Evolutionary conservation across 2,888 invertebrate species (phyloP), one percentile per base, ranked within the genome.

Genomic region (Odontothrips loti): DNA sequence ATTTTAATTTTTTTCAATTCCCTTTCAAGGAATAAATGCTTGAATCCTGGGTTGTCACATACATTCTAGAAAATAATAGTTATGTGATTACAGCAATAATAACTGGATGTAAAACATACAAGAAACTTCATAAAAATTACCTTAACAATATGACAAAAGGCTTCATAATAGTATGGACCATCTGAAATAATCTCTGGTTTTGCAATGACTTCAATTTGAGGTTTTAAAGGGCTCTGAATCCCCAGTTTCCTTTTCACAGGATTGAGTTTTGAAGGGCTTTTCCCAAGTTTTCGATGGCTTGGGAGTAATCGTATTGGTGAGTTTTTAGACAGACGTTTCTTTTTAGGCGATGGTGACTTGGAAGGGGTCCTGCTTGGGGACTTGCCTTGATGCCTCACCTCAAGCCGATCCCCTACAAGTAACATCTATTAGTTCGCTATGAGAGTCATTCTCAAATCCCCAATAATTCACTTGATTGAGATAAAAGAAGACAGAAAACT

Each of bases 121-220:
- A 9, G 23, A 11, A 75, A 0, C 27, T 8, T 75, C 10, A 27
- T 27, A 27, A 27, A 27, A 23, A 6, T 27, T 8, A 75, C 68
- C 68, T 27, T 75, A 1, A 75, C 23, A n/a, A 75, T 75, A 9
- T 23, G 23, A 10, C 68, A 27, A 27, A 75, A 75, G 1, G 68
- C 68, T 75, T 75, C 68, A 23, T 75, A 75, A 27, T 75, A 75
- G 12, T 75, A 75, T 12, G 68, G 68, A 27, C 68, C 68, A n/a
- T 75, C 68, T 58, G 58, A n/a, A 6, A 58, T 58, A 58, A 58
- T 15, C 58, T 58, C 58, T 58, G 17, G 17, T 2, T 58, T 58
- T 43, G 34, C 6, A 43, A 43, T 43, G 3, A 43, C 6, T 43
- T 43, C 34, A 43, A 6, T 43, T 58, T 58, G 12, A 58, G 58